phyloP scores from a whole-genome alignment of 2,888 invertebrate species.

The Nephrotoma appendiculata region DNA sequence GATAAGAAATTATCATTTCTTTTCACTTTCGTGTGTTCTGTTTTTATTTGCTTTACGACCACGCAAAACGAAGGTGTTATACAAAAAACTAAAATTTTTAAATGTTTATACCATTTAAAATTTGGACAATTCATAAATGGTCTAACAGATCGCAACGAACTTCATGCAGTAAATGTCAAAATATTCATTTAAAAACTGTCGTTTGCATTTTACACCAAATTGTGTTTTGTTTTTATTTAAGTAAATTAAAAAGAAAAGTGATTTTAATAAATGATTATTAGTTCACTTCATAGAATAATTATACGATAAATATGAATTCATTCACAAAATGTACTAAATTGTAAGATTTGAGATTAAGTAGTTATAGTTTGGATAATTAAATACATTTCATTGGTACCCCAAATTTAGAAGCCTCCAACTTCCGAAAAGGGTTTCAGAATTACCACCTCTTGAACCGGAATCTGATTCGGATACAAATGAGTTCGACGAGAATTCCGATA shows the following conservation, averaged over 20 bases:
- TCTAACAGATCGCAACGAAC: background rate
- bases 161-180: background rate
- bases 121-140: background rate
- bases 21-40: no score
- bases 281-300: background rate
- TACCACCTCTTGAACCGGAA: constrained; percentile 24
- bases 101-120: no score
- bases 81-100: no score
- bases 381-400: background rate
- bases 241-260: background rate
- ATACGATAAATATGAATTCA: background rate
- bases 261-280: background rate
- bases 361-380: background rate
- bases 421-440: constrained; percentile 26
- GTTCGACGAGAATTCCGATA: constrained; percentile 19
- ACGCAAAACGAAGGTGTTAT: no score
- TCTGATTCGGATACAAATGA: constrained; percentile 24
- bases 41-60: no score
- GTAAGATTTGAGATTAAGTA: background rate
- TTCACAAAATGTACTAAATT: background rate
- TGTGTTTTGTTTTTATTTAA: background rate
- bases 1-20: no score
- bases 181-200: background rate
- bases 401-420: constrained; percentile 10
- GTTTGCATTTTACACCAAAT: background rate